phyloP scores from a whole-genome alignment of 2,113 vertebrate genomes.

The Drymodes brunneopygia region DNA sequence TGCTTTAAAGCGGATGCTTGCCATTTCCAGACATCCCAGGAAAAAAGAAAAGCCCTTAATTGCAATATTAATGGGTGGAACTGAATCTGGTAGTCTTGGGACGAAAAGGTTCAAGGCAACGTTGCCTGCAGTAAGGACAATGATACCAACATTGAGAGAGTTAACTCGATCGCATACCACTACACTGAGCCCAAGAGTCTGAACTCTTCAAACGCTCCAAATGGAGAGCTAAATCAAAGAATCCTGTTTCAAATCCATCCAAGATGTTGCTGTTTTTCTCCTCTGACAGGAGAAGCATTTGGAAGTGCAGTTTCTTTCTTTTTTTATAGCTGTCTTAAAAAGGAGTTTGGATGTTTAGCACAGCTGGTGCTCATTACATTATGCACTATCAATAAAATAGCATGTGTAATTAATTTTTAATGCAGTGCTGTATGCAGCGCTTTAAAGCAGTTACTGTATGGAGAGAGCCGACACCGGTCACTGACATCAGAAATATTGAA shows the following conservation, averaged over 20 bases:
- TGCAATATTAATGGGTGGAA: background rate
- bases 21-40: constrained; percentile 10
- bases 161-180: constrained; percentile 45
- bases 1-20: constrained; percentile 44
- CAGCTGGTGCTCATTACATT: constrained; percentile 92
- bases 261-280: constrained; percentile 80
- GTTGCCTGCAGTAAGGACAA: background rate
- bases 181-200: constrained; percentile 44
- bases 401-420: constrained; percentile 95
- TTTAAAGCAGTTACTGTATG: constrained; percentile 78
- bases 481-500: constrained; percentile 66
- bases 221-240: constrained; percentile 79
- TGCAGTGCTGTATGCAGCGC: constrained; percentile 79
- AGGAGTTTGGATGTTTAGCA: constrained; percentile 87
- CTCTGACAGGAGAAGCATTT: constrained; percentile 81
- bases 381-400: constrained; percentile 90
- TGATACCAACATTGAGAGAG: constrained; percentile 57
- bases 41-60: background rate
- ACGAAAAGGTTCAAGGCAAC: constrained; percentile 24
- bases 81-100: background rate
- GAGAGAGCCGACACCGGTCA: constrained; percentile 65
- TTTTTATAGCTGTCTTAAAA: constrained; percentile 89
- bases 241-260: constrained; percentile 77
- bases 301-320: constrained; percentile 78
- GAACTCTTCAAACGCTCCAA: constrained; percentile 73